Evolutionary conservation across 2,888 invertebrate species (phyloP).

Genomic region (Drosophila macrospina): DNA sequence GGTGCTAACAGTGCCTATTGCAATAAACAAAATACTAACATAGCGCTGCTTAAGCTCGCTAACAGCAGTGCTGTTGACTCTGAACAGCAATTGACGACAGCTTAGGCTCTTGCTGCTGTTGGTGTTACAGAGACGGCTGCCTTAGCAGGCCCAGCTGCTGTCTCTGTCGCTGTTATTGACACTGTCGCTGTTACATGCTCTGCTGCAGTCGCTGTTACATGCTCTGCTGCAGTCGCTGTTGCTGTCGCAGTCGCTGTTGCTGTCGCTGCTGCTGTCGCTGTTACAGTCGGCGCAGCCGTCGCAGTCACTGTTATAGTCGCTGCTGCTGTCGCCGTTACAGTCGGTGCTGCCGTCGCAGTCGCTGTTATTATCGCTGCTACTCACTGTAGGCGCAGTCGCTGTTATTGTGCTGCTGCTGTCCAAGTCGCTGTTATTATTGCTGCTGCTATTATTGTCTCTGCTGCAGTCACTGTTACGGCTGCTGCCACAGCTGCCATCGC

Average conservation of each 20-base stretch:
- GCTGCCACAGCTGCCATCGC: not conserved
- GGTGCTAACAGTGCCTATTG: not conserved
- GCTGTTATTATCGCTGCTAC: not conserved
- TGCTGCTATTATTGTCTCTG: not conserved
- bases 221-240: not conserved
- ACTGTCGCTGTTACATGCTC: not conserved
- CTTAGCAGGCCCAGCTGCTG: no score
- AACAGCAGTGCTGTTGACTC: not conserved
- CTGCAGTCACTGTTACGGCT: not conserved
- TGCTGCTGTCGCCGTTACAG: not conserved
- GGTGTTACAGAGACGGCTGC: no score
- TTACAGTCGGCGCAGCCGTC: no score
- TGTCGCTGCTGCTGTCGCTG: not conserved
- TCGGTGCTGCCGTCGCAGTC: not conserved
- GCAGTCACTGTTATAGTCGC: not conserved
- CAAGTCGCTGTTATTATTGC: not conserved
- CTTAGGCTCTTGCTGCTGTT: not conserved
- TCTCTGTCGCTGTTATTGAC: not conserved
- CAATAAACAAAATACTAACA: not conserved
- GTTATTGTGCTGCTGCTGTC: not conserved
- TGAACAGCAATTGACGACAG: not conserved
- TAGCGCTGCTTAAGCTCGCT: no score
- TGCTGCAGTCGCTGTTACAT: not conserved
- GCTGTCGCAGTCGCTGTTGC: not conserved
- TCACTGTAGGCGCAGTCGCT: not conserved